These are phyloP conservation scores for Vanessa cardui DNA, from an alignment of 2,888 invertebrate genomes.

Conservation along the genomic window DNA sequence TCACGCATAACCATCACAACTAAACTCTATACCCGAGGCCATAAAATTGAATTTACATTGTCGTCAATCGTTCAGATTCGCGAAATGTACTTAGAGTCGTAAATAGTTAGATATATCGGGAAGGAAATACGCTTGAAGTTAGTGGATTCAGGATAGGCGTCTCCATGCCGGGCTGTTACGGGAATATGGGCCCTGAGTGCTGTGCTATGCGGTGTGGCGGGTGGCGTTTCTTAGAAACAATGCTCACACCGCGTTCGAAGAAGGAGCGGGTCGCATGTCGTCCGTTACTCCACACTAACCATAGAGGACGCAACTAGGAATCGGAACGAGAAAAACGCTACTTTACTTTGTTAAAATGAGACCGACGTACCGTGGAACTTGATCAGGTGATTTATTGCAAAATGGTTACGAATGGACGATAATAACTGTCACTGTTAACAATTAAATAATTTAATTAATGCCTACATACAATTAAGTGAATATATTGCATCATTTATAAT, in stretches of 20 bases:
- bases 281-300: slow-evolving; percentile 65
- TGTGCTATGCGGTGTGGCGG: slow-evolving; percentile 67
- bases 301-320: slow-evolving; percentile 71
- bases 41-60: slow-evolving; percentile 65
- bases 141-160: slow-evolving; percentile 67
- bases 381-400: slow-evolving; percentile 67
- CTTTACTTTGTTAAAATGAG: slow-evolving; percentile 73
- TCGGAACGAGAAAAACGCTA: slow-evolving; percentile 73
- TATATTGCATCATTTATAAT: too few species aligned
- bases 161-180: slow-evolving; percentile 51
- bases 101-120: slow-evolving; percentile 59
- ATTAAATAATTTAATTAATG: slow-evolving; percentile 9
- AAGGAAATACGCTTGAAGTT: slow-evolving; percentile 60
- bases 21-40: slow-evolving; percentile 59
- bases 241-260: slow-evolving; percentile 64
- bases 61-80: slow-evolving; percentile 30
- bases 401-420: slow-evolving; percentile 67
- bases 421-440: slow-evolving; percentile 22
- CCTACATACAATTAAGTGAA: background rate
- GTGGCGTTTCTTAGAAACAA: slow-evolving; percentile 78
- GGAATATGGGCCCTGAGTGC: slow-evolving; percentile 63
- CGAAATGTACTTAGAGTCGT: slow-evolving; percentile 55
- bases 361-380: slow-evolving; percentile 61
- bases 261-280: slow-evolving; percentile 69
- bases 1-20: slow-evolving; percentile 52